Base-by-base conservation (phyloP, 37 sponge, comb jelly and placozoan species). In the Chondrosia reniformis region DNA sequence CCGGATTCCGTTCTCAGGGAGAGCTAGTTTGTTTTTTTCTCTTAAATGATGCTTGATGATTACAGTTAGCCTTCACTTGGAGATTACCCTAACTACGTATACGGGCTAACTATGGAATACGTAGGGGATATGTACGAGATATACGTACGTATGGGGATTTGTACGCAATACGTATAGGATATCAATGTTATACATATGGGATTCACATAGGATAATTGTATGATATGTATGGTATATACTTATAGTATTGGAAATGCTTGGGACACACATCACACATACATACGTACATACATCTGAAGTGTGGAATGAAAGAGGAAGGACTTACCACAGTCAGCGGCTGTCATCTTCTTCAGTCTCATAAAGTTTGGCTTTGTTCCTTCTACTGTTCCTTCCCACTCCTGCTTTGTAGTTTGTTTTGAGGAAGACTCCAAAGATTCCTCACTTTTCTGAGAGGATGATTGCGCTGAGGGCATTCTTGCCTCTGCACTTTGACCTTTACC, bases 301-400 rank as follows among this genome's bases (percentile, higher is more conserved):
- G 15, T 19, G 52, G 10, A n/a, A n/a, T n/a, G n/a, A n/a, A n/a
- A n/a, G 33, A 44, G 21, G 21, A 45, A 3, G 25, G 15, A 81
- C 90, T 85, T 39, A 90, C 90, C 83, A 79, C 83, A 90, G 46
- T 90, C 75, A 2, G 19, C 56, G 24, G 79, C 56, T 34, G 64
- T 54, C 22, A 90, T 75, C 45, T 45, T 72, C 76, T 79, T 90
- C 55, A 79, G 81, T 76, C 85, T 90, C 32, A 74, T 76, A 33
- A 85, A 73, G 32, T 76, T 58, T 19, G 90, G 90, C 37, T 74
- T 79, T 2, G 80, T 73, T 8, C 86, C 86, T 41, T 90, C 90
- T 4, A 90, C 76, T 44, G 77, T 77, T 31, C 43, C 55, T 43
- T 66, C 74, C 89, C 89, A 88, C 55, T 88, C 84, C 0, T 80